Conservation (phyloP, 2,888 invertebrate genomes). For the Dysmachus trigonus region DNA sequence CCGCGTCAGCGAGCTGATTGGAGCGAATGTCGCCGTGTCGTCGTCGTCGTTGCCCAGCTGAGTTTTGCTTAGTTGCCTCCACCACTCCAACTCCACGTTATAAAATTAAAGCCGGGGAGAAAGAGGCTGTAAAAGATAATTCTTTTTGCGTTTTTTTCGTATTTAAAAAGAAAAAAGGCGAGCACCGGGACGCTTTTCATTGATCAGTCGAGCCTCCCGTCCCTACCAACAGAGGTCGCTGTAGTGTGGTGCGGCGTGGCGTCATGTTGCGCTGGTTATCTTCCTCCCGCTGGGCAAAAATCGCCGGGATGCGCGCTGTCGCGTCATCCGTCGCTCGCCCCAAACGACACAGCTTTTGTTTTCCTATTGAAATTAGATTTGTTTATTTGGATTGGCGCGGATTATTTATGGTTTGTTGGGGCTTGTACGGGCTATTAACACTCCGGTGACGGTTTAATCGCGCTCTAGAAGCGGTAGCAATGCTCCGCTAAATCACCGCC, state of each 20-base stretch:
- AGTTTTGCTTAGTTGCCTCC: neutral
- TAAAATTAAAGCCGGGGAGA: neutral
- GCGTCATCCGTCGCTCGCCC: neutral
- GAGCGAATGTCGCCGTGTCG: neutral
- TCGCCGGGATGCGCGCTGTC: neutral
- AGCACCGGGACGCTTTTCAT: neutral
- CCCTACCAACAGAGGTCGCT: too few relatives aligned
- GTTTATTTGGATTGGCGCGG: neutral
- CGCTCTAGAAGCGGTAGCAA: neutral
- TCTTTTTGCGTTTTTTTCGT: neutral
- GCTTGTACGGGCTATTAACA: neutral
- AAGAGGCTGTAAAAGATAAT: neutral
- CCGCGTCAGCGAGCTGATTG: neutral
- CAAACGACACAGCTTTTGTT: neutral
- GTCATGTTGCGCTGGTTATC: neutral
- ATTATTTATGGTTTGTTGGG: neutral
- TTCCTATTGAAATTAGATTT: neutral
- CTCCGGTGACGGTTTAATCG: neutral
- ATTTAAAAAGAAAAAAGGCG: neutral
- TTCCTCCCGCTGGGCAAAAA: neutral
- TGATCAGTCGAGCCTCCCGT: neutral
- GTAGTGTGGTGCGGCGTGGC: neutral
- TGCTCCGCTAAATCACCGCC: neutral
- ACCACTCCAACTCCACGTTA: neutral
- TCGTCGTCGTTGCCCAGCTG: neutral